Base-by-base conservation (phyloP, 1,140 invertebrate genomes). In the Anastatus disparis region DNA sequence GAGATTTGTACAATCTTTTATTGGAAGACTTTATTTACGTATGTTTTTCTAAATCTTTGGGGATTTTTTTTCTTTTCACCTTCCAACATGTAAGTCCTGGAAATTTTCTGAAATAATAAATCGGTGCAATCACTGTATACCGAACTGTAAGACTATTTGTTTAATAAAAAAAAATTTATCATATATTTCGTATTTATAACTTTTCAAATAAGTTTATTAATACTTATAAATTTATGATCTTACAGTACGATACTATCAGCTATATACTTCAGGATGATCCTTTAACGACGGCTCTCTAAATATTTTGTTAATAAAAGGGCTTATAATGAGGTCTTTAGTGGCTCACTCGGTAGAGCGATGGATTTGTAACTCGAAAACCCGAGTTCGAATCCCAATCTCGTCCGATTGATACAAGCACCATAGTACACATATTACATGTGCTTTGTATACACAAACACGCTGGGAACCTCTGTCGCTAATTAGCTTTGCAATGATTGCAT, bases 21-120 rank as follows among this genome's bases (percentile, higher is more conserved):
- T 4, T 15, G 7, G 17, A 17, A 17, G 22, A 61, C 24, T 35
- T 35, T 62, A 17, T 31, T 1, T n/a, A 9, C 13, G 6, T 46
- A 31, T 40, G n/a, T 27, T 35, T 15, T 65, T 42, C 29, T 50
- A 4, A n/a, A 50, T 56, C 55, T 20, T 46, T 29, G 2, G 20
- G 29, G 46, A 46, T 48, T 8, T 27, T 46, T 27, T 48, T 62
- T 55, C 3, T 27, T 35, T 66, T 55, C 52, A 52, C 22, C 31
- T 40, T 69, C 71, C 72, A 76, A 75, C 76, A 74, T 65, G 71
- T 65, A 76, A 74, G 70, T 76, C 75, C 66, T 74, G 79, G 76
- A 75, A 75, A 77, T 59, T n/a, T 79, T 81, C 81, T 82, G 81
- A 81, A 81, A 82, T 79, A 44, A 74, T 74, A 75, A 80, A 73